These are phyloP conservation scores for Exaiptasia diaphana DNA, from an alignment of 64 coral and sea anemone species.

Conservation along the genomic window DNA sequence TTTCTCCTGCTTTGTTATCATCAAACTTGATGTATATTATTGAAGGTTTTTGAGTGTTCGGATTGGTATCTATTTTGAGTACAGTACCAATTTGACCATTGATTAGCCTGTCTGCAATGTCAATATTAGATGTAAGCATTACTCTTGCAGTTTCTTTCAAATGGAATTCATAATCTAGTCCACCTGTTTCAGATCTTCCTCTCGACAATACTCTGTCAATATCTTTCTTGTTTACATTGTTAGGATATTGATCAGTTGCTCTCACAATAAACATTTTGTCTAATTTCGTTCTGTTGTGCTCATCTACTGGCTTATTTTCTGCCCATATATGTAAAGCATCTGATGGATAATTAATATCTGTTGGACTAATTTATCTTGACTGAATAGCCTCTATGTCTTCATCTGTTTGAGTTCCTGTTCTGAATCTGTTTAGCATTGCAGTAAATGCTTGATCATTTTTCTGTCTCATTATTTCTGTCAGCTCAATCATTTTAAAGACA, in stretches of 20 bases:
- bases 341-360: not conserved
- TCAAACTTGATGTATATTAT: not conserved
- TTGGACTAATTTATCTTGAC: slow-evolving; percentile 2
- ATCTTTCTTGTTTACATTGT: not conserved
- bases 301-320: too few relatives aligned
- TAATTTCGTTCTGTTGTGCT: slow-evolving; percentile 2
- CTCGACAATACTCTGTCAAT: slow-evolving; percentile 22
- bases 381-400: not conserved
- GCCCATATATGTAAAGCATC: not conserved
- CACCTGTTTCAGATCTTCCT: slow-evolving; percentile 9
- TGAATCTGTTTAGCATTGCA: not conserved
- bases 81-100: too few relatives aligned
- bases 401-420: not conserved
- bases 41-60: not conserved
- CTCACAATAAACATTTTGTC: not conserved
- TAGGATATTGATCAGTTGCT: slow-evolving; percentile 33
- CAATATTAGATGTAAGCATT: slow-evolving; percentile 1
- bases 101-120: slow-evolving; percentile 1
- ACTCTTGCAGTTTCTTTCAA: slow-evolving; percentile 14
- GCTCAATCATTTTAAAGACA: slow-evolving; percentile 38
- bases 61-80: not conserved
- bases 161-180: slow-evolving; percentile 18
- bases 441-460: slow-evolving; percentile 40
- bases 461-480: not conserved
- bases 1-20: not conserved